A percentile compares a stretch with the other conserved stretches of the same genome.
Evolutionary conservation across 2,888 invertebrate species (phyloP).

Genomic region (Euspilapteryx auroguttella): DNA sequence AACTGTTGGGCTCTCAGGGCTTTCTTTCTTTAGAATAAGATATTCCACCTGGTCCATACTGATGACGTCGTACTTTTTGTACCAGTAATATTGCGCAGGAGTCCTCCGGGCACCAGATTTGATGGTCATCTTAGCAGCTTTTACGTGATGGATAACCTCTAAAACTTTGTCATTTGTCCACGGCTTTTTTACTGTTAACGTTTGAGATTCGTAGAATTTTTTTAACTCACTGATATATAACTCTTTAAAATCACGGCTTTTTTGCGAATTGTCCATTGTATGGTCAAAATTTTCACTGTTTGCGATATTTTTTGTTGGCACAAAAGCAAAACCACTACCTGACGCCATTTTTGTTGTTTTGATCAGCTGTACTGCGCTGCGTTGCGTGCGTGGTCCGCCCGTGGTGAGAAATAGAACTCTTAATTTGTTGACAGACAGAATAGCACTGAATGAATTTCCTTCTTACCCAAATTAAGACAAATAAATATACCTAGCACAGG

Average conservation of each 20-base stretch:
- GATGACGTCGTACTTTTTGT: slow-evolving; percentile 6
- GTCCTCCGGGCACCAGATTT: background rate
- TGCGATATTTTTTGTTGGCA: background rate
- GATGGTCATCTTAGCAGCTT: slow-evolving; percentile 1
- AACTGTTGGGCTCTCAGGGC: slow-evolving; percentile 4
- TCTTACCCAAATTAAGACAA: too few relatives aligned
- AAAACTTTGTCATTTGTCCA: slow-evolving; percentile 3
- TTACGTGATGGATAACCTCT: slow-evolving; percentile 1
- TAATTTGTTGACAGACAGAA: too few relatives aligned
- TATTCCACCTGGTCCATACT: slow-evolving; percentile 2
- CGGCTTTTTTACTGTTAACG: slow-evolving; percentile 2
- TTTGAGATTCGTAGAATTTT: slow-evolving; percentile 2
- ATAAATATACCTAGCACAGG: too few relatives aligned
- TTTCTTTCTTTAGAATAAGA: slow-evolving; percentile 4
- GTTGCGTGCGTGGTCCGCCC: too few relatives aligned
- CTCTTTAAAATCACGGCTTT: slow-evolving; percentile 2
- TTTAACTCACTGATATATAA: slow-evolving; percentile 1
- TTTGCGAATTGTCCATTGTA: background rate
- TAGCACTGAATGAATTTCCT: too few relatives aligned
- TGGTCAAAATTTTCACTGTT: background rate
- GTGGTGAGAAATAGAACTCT: background rate
- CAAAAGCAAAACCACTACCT: background rate
- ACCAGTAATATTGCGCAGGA: slow-evolving; percentile 3
- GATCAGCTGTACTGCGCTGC: background rate
- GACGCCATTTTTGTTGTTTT: slow-evolving; percentile 1